Evolutionary conservation across 2,888 invertebrate species (phyloP).

Genomic region (Aspidiotus destructor): DNA sequence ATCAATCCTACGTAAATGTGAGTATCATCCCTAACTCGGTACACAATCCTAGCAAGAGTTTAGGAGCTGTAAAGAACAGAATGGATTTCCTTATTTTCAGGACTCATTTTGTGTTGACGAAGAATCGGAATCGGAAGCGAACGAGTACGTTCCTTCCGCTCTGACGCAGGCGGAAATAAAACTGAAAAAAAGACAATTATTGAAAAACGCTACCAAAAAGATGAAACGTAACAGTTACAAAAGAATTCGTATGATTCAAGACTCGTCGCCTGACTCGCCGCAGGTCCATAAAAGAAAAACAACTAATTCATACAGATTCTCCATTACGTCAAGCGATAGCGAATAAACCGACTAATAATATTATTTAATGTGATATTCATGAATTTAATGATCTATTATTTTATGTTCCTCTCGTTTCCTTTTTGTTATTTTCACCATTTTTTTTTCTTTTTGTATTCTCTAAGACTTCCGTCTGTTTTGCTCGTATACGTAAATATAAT

Average conservation of each 20-base stretch:
- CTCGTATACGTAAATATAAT: no score
- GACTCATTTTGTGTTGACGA: constrained; percentile 27
- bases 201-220: constrained; percentile 3
- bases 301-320: not conserved
- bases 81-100: not conserved
- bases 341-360: constrained; percentile 1
- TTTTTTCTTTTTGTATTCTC: no score
- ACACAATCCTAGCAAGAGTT: no score
- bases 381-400: not conserved
- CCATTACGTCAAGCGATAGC: constrained; percentile 21
- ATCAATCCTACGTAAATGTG: constrained; percentile 20
- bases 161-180: constrained; percentile 20
- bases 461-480: no score
- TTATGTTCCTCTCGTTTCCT: no score
- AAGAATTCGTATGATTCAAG: not conserved
- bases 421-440: no score
- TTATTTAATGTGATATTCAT: constrained; percentile 6
- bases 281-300: not conserved
- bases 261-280: constrained; percentile 8
- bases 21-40: not conserved
- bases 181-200: not conserved
- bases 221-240: constrained; percentile 5
- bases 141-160: constrained; percentile 12
- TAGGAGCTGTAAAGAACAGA: no score
- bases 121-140: not conserved